Conservation (phyloP, 2,888 invertebrate species). For the Oeneis ivallda region DNA sequence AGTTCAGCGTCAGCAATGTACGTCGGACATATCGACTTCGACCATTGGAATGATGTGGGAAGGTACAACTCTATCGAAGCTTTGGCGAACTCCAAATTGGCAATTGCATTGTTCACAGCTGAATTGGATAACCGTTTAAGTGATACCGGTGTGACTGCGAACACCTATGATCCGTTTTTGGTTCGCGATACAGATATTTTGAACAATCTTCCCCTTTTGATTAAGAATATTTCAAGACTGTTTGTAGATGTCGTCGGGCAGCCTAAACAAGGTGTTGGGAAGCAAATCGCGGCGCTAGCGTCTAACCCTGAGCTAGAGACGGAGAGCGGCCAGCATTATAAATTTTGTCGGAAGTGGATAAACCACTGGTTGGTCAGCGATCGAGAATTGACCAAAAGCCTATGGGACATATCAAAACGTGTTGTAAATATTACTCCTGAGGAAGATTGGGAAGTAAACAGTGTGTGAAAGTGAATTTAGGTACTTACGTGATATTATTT, state of each 20-base stretch:
- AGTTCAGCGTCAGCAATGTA: slow-evolving; percentile 83
- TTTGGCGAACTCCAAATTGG: slow-evolving; percentile 79
- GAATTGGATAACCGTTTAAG: slow-evolving; percentile 80
- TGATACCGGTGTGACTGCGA: slow-evolving; percentile 83
- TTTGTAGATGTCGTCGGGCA: slow-evolving; percentile 61
- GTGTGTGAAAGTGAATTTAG: neutral
- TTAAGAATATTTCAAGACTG: slow-evolving; percentile 49
- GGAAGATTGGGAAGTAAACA: slow-evolving; percentile 61
- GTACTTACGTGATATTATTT: no score
- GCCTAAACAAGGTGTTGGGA: slow-evolving; percentile 61
- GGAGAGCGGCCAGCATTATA: slow-evolving; percentile 61
- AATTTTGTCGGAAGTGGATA: slow-evolving; percentile 59
- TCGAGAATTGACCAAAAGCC: slow-evolving; percentile 46
- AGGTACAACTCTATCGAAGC: slow-evolving; percentile 53
- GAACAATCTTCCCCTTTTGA: slow-evolving; percentile 49
- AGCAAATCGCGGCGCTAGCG: slow-evolving; percentile 62
- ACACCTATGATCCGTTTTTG: slow-evolving; percentile 82
- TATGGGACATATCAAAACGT: slow-evolving; percentile 64
- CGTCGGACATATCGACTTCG: slow-evolving; percentile 65
- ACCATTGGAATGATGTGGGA: slow-evolving; percentile 64
- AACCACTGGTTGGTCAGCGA: slow-evolving; percentile 63
- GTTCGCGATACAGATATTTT: slow-evolving; percentile 63
- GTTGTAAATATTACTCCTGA: slow-evolving; percentile 55
- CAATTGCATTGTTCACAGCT: slow-evolving; percentile 82
- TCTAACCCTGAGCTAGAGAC: slow-evolving; percentile 53